phyloP scores from a whole-genome alignment of 2,797 vertebrate genomes.

The Catostomus latipinnis region DNA sequence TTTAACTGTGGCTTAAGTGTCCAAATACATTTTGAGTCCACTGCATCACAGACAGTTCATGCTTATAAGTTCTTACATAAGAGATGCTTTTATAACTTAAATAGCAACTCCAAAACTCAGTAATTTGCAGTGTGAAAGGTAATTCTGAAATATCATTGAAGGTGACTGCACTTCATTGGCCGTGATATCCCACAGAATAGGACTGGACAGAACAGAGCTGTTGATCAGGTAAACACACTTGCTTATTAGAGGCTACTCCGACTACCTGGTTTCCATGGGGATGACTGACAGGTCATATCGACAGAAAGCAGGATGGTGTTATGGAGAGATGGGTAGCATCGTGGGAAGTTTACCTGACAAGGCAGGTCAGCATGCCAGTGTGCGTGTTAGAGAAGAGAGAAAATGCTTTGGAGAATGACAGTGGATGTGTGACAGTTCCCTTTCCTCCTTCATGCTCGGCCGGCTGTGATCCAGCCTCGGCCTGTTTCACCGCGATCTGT shows the following conservation, averaged over 20 bases:
- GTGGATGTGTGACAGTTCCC: conserved; percentile 47
- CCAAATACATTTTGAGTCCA: background rate
- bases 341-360: conserved; percentile 51
- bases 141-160: background rate
- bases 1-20: background rate
- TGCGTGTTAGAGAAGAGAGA: conserved; percentile 23
- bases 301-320: conserved; percentile 29
- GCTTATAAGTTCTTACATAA: background rate
- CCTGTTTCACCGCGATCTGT: conserved; percentile 14
- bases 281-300: conserved; percentile 49
- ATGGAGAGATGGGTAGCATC: conserved; percentile 21
- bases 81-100: background rate
- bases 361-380: conserved; percentile 42
- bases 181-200: background rate
- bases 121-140: conserved; percentile 31
- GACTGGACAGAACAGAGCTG: conserved; percentile 19
- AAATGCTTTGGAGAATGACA: conserved; percentile 29
- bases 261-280: conserved; percentile 47
- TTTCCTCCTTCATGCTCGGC: conserved; percentile 55
- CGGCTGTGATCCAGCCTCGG: conserved; percentile 47
- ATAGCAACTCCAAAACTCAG: background rate
- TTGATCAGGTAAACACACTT: conserved; percentile 34
- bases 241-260: background rate
- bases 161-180: conserved; percentile 2
- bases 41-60: background rate